A percentile compares a stretch with the other conserved stretches of the same genome.
Conservation (phyloP, 2,888 invertebrate species). For the Erebia epiphron region DNA sequence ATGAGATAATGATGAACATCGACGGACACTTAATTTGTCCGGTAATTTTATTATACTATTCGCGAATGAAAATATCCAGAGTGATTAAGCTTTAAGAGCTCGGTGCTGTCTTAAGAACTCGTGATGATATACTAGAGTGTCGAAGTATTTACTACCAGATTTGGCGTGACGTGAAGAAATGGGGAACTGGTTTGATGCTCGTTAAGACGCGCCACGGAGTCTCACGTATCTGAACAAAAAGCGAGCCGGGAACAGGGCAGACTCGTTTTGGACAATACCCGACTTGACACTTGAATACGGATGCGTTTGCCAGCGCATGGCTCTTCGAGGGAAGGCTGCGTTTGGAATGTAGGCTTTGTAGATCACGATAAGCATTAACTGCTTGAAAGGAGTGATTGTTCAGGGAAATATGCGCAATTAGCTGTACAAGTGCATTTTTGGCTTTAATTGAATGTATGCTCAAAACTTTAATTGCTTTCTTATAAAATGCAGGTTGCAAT, state of each 20-base stretch:
- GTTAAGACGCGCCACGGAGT: conserved; percentile 75
- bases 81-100: neutral
- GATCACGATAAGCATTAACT: conserved; percentile 31
- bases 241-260: conserved; percentile 59
- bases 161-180: conserved; percentile 71
- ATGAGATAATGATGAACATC: conserved; percentile 37
- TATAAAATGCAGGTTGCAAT: conserved; percentile 8
- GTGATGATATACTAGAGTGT: conserved; percentile 60
- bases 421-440: conserved; percentile 2
- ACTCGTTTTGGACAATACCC: conserved; percentile 76
- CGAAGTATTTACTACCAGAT: conserved; percentile 70
- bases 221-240: conserved; percentile 77
- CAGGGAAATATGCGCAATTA: conserved; percentile 17
- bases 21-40: conserved; percentile 28
- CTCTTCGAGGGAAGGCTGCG: conserved; percentile 38
- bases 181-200: conserved; percentile 75
- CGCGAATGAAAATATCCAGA: neutral
- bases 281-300: conserved; percentile 72
- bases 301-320: conserved; percentile 58
- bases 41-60: conserved; percentile 30
- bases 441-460: conserved; percentile 1
- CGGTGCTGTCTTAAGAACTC: conserved; percentile 49
- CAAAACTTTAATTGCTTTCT: conserved; percentile 4
- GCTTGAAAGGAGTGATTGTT: conserved; percentile 3
- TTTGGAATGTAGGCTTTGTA: conserved; percentile 42